A percentile compares a stretch with the other conserved stretches of the same genome.
phyloP scores from a whole-genome alignment of 2,888 invertebrate species.

The Autographa gamma region DNA sequence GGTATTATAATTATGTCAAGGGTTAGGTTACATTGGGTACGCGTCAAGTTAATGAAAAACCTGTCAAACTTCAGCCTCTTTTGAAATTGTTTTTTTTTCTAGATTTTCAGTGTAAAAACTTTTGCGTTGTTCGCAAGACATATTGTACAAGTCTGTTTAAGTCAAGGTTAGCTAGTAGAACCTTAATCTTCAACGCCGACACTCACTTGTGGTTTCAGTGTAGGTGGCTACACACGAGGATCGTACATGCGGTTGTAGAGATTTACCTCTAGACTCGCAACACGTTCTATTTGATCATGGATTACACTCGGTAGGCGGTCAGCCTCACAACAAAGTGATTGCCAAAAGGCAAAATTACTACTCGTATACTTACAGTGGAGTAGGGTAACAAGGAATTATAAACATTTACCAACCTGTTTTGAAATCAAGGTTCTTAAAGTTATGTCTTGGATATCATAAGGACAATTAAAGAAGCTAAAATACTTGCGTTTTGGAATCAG shows the following conservation, averaged over 20 bases:
- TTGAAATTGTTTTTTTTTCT: no score
- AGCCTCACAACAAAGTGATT: slow-evolving; percentile 9
- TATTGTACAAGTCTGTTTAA: no score
- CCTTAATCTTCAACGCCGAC: slow-evolving; percentile 13
- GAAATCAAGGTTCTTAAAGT: background rate
- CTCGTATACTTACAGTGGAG: background rate
- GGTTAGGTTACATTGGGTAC: no score
- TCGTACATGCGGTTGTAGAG: slow-evolving; percentile 18
- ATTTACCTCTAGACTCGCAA: slow-evolving; percentile 22
- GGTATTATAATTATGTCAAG: no score
- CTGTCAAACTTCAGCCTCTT: no score
- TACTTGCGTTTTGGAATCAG: no score
- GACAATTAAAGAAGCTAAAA: no score
- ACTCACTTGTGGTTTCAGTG: slow-evolving; percentile 21
- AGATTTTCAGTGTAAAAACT: no score
- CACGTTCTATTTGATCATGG: slow-evolving; percentile 23
- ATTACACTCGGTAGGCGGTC: slow-evolving; percentile 15
- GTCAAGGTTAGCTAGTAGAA: background rate
- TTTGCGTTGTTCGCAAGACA: no score
- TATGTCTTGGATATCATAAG: no score
- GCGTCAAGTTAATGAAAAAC: no score
- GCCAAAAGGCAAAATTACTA: background rate
- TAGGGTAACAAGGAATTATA: background rate
- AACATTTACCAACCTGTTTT: background rate
- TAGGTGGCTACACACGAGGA: slow-evolving; percentile 5